Evolutionary conservation across 2,888 invertebrate species (phyloP).

Genomic region (Rapana venosa): DNA sequence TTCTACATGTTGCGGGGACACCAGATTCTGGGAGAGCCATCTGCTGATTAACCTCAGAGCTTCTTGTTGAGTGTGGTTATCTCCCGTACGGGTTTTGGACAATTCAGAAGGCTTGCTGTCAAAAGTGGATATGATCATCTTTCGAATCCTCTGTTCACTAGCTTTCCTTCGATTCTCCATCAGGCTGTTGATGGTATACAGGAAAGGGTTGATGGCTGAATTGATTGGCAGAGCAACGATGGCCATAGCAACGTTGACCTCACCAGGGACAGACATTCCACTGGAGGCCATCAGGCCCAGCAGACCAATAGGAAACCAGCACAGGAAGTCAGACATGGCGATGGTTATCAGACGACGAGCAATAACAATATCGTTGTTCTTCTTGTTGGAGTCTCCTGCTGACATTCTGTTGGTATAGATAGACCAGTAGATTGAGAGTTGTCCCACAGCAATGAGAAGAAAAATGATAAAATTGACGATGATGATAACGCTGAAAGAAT

Average conservation of each 20-base stretch:
- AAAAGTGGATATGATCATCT: neutral
- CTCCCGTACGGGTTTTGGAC: neutral
- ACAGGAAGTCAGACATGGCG: conserved; percentile 24
- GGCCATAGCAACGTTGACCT: conserved; percentile 25
- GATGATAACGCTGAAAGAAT: conserved; percentile 73
- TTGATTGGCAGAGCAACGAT: conserved; percentile 41
- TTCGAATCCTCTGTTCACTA: neutral
- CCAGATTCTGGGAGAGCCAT: neutral
- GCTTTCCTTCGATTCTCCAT: conserved; percentile 24
- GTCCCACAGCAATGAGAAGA: conserved; percentile 70
- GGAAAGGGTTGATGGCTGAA: conserved; percentile 39
- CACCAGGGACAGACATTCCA: conserved; percentile 20
- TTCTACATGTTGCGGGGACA: neutral
- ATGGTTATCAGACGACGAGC: conserved; percentile 33
- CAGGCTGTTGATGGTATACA: conserved; percentile 32
- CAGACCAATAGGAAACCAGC: conserved; percentile 41
- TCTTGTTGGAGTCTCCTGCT: conserved; percentile 7
- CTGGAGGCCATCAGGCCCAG: conserved; percentile 32
- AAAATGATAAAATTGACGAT: conserved; percentile 71
- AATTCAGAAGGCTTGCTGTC: neutral
- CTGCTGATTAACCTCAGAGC: neutral
- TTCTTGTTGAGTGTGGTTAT: neutral
- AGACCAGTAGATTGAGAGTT: conserved; percentile 72
- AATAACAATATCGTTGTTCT: conserved; percentile 5
- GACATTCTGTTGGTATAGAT: conserved; percentile 45